Evolutionary conservation across 2,797 vertebrate species (phyloP).

Genomic region (Gymnopithys bicolor): DNA sequence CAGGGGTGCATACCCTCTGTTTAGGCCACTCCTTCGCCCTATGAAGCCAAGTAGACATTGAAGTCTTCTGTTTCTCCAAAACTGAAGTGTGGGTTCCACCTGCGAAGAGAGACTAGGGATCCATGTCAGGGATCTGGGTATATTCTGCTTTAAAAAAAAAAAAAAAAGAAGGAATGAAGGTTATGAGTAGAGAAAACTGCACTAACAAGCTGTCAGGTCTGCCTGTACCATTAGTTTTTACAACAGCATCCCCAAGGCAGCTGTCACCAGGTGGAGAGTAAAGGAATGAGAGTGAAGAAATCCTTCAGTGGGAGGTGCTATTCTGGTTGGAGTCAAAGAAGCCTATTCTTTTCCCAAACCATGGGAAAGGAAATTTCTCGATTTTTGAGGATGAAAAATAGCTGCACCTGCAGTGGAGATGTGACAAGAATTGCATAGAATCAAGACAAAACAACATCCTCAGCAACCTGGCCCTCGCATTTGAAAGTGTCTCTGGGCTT

Average conservation of each 20-base stretch:
- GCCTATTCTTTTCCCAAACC: not conserved
- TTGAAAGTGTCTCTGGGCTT: not conserved
- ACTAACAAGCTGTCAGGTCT: not conserved
- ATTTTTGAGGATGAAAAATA: not conserved
- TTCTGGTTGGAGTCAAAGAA: not conserved
- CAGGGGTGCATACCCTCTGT: not conserved
- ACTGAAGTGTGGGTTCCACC: not conserved
- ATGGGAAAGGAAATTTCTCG: constrained; percentile 25
- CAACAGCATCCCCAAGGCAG: not conserved
- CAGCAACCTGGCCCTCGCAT: not conserved
- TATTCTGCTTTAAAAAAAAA: no score
- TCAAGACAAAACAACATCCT: not conserved
- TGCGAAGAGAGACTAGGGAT: not conserved
- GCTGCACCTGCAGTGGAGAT: not conserved
- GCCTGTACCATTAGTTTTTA: not conserved
- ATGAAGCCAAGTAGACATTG: not conserved
- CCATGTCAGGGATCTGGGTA: not conserved
- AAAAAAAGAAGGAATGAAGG: not conserved
- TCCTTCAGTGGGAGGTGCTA: not conserved
- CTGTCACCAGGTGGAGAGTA: not conserved
- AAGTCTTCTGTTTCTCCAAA: not conserved
- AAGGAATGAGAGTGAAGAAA: not conserved
- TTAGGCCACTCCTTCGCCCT: not conserved
- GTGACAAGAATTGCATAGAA: not conserved
- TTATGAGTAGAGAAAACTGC: not conserved